Evolutionary conservation across 2,888 invertebrate species (phyloP).

Genomic region (Pecten maximus): DNA sequence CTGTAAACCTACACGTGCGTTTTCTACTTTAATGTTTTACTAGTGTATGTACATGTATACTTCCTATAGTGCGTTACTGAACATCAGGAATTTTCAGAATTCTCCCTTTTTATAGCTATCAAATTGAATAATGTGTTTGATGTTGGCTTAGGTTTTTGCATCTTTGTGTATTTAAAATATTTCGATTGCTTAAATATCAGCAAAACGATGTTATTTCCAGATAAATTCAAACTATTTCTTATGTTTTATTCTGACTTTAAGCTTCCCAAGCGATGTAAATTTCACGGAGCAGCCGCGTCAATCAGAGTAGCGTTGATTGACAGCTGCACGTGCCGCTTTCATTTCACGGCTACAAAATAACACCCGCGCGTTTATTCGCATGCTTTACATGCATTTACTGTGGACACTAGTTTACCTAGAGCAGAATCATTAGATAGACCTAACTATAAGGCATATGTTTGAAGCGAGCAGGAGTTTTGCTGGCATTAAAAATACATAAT

Average conservation of each 20-base stretch:
- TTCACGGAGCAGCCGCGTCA: conserved; percentile 30
- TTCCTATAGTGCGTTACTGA: not conserved
- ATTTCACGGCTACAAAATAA: conserved; percentile 31
- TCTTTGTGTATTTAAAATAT: not conserved
- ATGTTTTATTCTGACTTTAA: not conserved
- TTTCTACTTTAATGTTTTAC: not conserved
- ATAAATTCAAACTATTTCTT: conserved; percentile 22
- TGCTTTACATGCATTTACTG: conserved; percentile 19
- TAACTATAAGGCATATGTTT: not conserved
- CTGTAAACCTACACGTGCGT: not conserved
- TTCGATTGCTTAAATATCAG: not conserved
- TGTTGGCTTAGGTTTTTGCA: not conserved
- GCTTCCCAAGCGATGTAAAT: not conserved
- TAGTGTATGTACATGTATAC: not conserved
- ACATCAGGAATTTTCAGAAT: not conserved
- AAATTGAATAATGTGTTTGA: conserved; percentile 9
- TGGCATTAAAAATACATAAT: not conserved
- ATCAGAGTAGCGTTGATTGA: not conserved
- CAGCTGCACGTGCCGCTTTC: conserved; percentile 9
- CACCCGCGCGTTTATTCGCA: not conserved
- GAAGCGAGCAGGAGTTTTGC: not conserved
- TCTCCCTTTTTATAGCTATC: not conserved
- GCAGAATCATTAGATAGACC: not conserved
- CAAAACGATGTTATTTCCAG: not conserved
- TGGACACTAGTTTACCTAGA: not conserved